These are phyloP conservation scores for Quadroppia sp. DNA, from an alignment of 2,888 invertebrate species.

Conservation along the genomic window DNA sequence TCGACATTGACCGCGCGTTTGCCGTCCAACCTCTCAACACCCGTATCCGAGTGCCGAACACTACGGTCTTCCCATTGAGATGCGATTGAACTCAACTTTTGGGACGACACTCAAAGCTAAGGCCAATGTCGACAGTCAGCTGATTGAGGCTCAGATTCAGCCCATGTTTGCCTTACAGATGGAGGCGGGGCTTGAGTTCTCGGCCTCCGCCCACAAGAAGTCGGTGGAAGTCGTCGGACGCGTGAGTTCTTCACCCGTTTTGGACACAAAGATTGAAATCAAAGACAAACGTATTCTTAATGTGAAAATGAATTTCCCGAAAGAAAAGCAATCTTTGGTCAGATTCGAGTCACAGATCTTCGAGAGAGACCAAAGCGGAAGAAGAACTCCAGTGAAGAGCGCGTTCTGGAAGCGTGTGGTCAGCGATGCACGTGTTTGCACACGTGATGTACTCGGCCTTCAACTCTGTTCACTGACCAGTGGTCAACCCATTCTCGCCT, in stretches of 20 bases:
- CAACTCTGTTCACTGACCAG: no score
- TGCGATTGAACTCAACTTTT: conserved; percentile 36
- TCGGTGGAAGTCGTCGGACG: conserved; percentile 20
- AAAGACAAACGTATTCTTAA: not conserved
- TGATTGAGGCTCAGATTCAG: not conserved
- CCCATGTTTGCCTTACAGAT: not conserved
- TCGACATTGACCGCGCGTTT: conserved; percentile 39
- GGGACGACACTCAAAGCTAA: conserved; percentile 29
- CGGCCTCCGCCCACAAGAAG: conserved; percentile 21
- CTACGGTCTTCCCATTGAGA: conserved; percentile 37
- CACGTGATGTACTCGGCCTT: no score
- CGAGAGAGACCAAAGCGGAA: not conserved
- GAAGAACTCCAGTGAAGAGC: not conserved
- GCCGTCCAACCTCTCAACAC: conserved; percentile 36
- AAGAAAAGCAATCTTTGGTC: conserved; percentile 22
- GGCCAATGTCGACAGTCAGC: not conserved
- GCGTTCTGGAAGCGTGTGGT: no score
- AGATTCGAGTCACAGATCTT: conserved; percentile 11
- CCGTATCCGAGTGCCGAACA: conserved; percentile 28
- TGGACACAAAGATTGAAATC: conserved; percentile 6
- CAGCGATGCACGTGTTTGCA: no score
- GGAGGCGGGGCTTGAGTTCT: conserved; percentile 20
- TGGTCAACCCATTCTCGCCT: no score
- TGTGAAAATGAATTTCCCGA: conserved; percentile 32
- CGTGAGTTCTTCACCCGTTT: conserved; percentile 21